Evolutionary conservation across 2,797 vertebrate species (phyloP).

Genomic region (Coreius guichenoti): DNA sequence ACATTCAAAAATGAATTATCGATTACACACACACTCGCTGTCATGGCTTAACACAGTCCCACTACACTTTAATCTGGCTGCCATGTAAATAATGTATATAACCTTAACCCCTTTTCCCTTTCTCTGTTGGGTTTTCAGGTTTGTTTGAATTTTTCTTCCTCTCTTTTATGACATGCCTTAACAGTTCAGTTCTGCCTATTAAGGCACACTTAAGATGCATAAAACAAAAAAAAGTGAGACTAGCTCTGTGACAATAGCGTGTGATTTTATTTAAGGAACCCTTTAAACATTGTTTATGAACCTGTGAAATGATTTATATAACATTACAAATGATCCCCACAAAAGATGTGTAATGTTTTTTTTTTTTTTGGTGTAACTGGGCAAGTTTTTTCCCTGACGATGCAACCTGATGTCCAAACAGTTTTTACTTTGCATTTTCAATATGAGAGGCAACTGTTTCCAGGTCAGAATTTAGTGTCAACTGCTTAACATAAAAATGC

Average conservation of each 20-base stretch:
- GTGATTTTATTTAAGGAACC: constrained; percentile 41
- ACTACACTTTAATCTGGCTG: constrained; percentile 45
- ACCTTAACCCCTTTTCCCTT: constrained; percentile 55
- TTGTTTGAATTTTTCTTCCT: constrained; percentile 60
- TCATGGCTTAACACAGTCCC: constrained; percentile 30
- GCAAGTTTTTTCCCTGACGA: neutral
- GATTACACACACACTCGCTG: constrained; percentile 63
- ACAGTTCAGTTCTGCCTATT: constrained; percentile 75
- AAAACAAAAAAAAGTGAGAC: constrained; percentile 17
- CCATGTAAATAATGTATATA: constrained; percentile 59
- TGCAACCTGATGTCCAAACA: neutral
- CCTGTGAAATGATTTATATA: neutral
- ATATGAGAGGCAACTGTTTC: neutral
- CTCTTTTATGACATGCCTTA: constrained; percentile 80
- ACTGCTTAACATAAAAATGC: neutral
- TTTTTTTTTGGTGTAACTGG: neutral
- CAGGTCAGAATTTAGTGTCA: neutral
- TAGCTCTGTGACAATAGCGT: constrained; percentile 31
- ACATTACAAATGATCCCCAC: neutral
- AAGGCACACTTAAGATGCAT: constrained; percentile 30
- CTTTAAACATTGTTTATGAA: constrained; percentile 22
- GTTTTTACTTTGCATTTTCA: neutral
- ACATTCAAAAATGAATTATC: constrained; percentile 3
- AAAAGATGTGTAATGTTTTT: neutral
- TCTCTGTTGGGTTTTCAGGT: constrained; percentile 65